phyloP scores from a whole-genome alignment of 2,113 vertebrate species.

The Mellivora capensis region DNA sequence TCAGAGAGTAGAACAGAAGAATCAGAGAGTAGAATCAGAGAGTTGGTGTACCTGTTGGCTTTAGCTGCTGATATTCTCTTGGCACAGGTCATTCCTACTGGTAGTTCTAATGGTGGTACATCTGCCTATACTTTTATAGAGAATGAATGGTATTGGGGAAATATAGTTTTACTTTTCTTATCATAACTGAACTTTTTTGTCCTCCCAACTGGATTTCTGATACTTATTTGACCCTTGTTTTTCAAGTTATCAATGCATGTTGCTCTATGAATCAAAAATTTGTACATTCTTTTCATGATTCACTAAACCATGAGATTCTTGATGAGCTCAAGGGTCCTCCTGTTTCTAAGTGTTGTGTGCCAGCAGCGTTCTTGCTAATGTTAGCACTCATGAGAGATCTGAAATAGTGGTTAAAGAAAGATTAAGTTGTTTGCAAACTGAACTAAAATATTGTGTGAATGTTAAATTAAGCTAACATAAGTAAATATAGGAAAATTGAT shows the following conservation, averaged over 20 bases:
- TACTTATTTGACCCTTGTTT: neutral
- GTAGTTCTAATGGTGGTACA: neutral
- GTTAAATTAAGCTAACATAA: constrained; percentile 25
- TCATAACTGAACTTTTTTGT: neutral
- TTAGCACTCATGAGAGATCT: constrained; percentile 1
- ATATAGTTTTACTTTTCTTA: neutral
- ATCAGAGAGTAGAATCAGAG: neutral
- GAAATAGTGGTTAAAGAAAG: constrained; percentile 21
- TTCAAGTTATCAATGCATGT: neutral
- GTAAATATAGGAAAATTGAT: neutral
- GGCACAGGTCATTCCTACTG: neutral
- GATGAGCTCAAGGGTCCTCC: neutral
- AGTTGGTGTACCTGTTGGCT: neutral
- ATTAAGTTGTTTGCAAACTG: constrained; percentile 32
- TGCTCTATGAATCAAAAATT: neutral
- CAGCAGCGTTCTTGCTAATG: neutral
- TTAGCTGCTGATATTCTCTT: neutral
- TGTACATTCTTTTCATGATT: neutral
- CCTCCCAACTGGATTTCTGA: neutral
- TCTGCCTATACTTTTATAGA: neutral
- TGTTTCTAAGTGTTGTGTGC: constrained; percentile 18
- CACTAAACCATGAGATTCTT: neutral
- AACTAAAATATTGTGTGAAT: constrained; percentile 48
- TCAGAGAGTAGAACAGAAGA: neutral
- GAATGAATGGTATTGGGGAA: neutral